phyloP scores from a whole-genome alignment of 2,113 vertebrate species.

The Cyphomyrus discorhynchus region DNA sequence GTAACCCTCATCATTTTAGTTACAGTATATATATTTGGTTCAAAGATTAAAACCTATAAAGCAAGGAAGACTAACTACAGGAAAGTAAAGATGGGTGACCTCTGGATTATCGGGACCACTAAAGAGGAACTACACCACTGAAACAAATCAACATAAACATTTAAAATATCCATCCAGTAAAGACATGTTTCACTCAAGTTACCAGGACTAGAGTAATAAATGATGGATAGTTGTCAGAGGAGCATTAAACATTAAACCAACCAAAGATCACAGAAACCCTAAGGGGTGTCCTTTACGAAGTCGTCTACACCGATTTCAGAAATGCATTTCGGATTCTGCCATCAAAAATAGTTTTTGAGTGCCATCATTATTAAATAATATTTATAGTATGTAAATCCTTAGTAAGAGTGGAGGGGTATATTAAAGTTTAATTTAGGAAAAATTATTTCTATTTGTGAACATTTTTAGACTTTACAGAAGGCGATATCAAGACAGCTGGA shows the following conservation, averaged over 20 bases:
- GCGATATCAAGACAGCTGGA: background rate
- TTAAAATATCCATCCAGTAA: background rate
- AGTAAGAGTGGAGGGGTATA: background rate
- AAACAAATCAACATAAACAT: background rate
- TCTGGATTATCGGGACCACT: background rate
- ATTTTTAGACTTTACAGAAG: background rate
- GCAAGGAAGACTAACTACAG: background rate
- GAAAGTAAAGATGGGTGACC: background rate
- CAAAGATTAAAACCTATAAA: conserved; percentile 1
- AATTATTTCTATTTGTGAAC: background rate
- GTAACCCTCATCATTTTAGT: background rate
- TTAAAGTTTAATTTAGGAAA: background rate
- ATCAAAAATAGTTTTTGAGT: background rate
- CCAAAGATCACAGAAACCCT: background rate
- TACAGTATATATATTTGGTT: background rate
- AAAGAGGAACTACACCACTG: background rate
- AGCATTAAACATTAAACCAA: background rate
- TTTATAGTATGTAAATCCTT: background rate
- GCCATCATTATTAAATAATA: background rate
- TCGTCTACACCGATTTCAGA: background rate
- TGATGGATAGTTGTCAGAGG: background rate
- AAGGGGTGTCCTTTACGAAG: background rate
- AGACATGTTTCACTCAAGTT: background rate
- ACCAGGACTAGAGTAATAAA: background rate
- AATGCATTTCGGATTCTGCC: background rate